Evolutionary conservation across 2,888 invertebrate species (phyloP), one percentile per base, ranked within the genome.

Genomic region (Deilephila porcellus): DNA sequence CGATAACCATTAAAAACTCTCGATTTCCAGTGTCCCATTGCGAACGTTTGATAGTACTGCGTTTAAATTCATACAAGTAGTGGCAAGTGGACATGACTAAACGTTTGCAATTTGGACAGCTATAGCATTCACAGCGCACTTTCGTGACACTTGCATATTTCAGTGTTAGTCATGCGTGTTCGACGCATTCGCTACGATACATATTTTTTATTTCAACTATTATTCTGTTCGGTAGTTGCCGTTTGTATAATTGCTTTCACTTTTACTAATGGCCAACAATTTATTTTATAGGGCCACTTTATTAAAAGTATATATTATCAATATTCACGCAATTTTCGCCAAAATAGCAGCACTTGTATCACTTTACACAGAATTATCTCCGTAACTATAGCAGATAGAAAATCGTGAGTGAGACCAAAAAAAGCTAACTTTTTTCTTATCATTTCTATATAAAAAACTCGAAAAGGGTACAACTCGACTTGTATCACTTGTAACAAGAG

Each of bases 131-230:
- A 85, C 80, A 80, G 82, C 83, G 67, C 45, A 80, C 84, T 81
- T 80, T 81, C 74, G 83, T 85, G 90, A 90, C 91, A 90, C 86
- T 88, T 88, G 89, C 89, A 93, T 92, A 91, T 92, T 91, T 92
- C 91, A 90, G 83, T 85, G 85, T 93, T 92, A 93, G 93, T 89
- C 88, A 92, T 91, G 93, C 88, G 80, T 82, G 81, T 63, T 34
- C 60, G 56, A 34, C 53, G 53, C 78, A 37, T 71, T 71, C 62
- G 73, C 75, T 77, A 76, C 76, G 79, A 78, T 80, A 78, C 63
- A 76, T 76, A 82, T 81, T 79, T 75, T 25, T 71, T 56, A 56
- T 56, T 73, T 72, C 71, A 75, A 76, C 74, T 29, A 64, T 64
- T 64, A 64, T 67, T 67, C 17, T 14, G 45, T 17, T 52, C 25